A percentile compares a stretch with the other conserved stretches of the same genome.
These are phyloP conservation scores for Characodon lateralis DNA, from an alignment of 2,797 vertebrate species.

Conservation along the genomic window DNA sequence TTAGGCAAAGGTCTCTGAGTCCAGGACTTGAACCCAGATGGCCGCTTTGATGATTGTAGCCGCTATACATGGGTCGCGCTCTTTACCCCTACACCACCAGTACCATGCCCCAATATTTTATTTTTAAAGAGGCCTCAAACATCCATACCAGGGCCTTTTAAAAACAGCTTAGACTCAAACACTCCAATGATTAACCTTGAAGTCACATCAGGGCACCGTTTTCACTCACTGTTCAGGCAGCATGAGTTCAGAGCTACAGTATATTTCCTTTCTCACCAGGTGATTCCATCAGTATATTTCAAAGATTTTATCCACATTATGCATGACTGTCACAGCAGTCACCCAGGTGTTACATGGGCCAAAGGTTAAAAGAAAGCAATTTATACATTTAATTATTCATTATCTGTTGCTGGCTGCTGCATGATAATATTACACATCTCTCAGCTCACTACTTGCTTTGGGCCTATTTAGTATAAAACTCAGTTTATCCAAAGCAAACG, in stretches of 20 bases:
- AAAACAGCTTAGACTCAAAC: conserved; percentile 1
- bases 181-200: conserved; percentile 6
- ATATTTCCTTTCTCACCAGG: neutral
- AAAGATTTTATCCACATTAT: conserved; percentile 42
- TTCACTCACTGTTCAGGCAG: neutral
- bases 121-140: neutral
- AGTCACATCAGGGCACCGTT: neutral
- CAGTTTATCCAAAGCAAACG: conserved; percentile 21
- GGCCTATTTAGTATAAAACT: conserved; percentile 18
- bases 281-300: conserved; percentile 3
- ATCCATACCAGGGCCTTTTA: conserved; percentile 20
- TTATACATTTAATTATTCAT: conserved; percentile 64
- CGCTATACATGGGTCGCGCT: too few relatives aligned
- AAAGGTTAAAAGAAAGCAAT: conserved; percentile 57
- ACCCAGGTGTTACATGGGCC: conserved; percentile 9
- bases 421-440: conserved; percentile 18
- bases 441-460: neutral
- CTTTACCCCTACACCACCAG: too few relatives aligned
- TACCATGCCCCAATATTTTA: neutral
- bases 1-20: too few relatives aligned
- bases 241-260: neutral
- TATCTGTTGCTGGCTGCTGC: conserved; percentile 25
- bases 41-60: too few relatives aligned
- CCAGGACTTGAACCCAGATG: too few relatives aligned
- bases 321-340: conserved; percentile 18